Evolutionary conservation across 2,888 invertebrate species (phyloP), one percentile per base, ranked within the genome.

Genomic region (Pasiphila rectangulata): DNA sequence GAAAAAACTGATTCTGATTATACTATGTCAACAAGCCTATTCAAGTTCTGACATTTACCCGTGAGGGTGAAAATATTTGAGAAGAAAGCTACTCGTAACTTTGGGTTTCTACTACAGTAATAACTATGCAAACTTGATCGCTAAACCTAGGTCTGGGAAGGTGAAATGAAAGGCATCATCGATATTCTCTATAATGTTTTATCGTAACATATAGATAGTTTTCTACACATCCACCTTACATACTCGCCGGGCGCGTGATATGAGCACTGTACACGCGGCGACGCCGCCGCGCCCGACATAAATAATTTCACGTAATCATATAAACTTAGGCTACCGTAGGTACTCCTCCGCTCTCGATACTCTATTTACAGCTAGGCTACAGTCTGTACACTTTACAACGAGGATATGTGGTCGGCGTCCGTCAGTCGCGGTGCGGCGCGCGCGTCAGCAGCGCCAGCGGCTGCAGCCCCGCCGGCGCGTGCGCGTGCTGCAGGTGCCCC

Each of bases 161-260:
- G 7, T 13, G 2, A 67, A 83, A 79, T 79, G 52, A 84, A 81
- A 79, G 63, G 47, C 59, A 49, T 25, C 19, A 42, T 30, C 17
- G 27, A 51, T 67, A 65, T 63, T 75, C 64, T 83, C 83, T 86
- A 84, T 85, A 64, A 78, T 78, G 76, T 84, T 85, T 85, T 83
- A 84, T 83, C 82, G 75, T 83, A 85, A 85, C 85, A 85, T 78
- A 83, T 73, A 84, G 83, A 85, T 81, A 84, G 75, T 79, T 78
- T 72, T 77, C 84, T 85, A 85, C 81, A 82, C 83, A 81, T 81
- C 78, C 81, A 82, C 81, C 83, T 79, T 75, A 83, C 82, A 72
- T 75, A 71, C 76, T 71, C 68, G 66, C 30, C 69, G 70, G 66
- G 79, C 82, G 81, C 83, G 77, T 83, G 86, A 85, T 85, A 86